Evolutionary conservation across 2,888 invertebrate species (phyloP).

Genomic region (Scotopteryx bipunctaria): DNA sequence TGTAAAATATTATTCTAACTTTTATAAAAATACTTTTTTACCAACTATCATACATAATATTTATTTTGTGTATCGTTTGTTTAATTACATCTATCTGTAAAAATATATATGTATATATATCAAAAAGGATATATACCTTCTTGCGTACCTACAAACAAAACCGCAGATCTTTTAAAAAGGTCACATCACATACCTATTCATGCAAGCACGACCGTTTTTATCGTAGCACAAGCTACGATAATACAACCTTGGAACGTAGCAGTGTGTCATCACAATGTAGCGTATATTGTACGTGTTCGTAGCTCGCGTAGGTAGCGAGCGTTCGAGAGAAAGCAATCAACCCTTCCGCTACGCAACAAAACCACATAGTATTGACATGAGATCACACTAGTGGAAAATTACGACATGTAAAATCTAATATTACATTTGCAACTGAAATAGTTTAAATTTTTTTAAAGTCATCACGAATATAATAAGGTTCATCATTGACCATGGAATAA

Average conservation of each 20-base stretch:
- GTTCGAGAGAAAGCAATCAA: constrained; percentile 18
- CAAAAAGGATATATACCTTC: not conserved
- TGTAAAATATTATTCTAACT: constrained; percentile 32
- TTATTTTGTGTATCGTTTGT: too few relatives aligned
- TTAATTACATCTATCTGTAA: too few relatives aligned
- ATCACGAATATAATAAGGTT: too few relatives aligned
- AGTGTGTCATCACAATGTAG: constrained; percentile 21
- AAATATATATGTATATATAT: too few relatives aligned
- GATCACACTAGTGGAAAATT: not conserved
- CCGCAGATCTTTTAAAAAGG: too few relatives aligned
- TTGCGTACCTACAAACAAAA: too few relatives aligned
- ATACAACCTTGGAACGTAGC: constrained; percentile 19
- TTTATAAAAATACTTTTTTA: not conserved
- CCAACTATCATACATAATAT: too few relatives aligned
- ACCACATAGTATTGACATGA: constrained; percentile 3
- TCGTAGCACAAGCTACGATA: constrained; percentile 22
- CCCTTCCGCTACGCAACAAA: constrained; percentile 20
- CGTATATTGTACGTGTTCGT: constrained; percentile 12
- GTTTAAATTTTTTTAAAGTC: too few relatives aligned
- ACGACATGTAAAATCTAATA: not conserved
- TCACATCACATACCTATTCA: too few relatives aligned
- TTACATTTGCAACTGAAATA: too few relatives aligned
- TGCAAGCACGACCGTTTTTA: not conserved
- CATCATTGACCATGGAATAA: too few relatives aligned
- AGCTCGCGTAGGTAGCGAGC: constrained; percentile 20